Percentiles rank a stretch among this genome's conserved stretches.
These are phyloP conservation scores for Cryptus viduatorius DNA, from an alignment of 2,888 invertebrate species.

Conservation along the genomic window DNA sequence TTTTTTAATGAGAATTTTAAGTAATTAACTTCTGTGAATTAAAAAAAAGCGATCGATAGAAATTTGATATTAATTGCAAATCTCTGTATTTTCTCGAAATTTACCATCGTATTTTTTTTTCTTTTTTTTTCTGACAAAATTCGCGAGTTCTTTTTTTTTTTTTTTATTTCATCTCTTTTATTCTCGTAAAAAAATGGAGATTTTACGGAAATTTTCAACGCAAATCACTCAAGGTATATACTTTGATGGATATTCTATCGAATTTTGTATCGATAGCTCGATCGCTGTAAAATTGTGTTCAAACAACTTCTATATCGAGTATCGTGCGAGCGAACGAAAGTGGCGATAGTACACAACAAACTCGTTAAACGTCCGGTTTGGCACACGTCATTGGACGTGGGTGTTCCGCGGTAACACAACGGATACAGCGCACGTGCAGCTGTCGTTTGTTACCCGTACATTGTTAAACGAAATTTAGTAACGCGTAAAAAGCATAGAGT, in stretches of 20 bases:
- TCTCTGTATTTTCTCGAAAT: too few species aligned
- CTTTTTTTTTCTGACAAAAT: too few species aligned
- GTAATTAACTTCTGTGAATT: too few species aligned
- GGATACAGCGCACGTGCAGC: constrained; percentile 35
- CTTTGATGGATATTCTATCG: too few species aligned
- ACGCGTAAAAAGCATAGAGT: not conserved
- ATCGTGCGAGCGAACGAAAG: constrained; percentile 12
- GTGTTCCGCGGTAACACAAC: constrained; percentile 51
- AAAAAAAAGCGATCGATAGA: too few species aligned
- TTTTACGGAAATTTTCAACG: not conserved
- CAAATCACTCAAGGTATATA: not conserved
- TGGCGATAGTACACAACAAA: constrained; percentile 19
- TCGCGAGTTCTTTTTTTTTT: too few species aligned
- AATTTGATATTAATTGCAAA: too few species aligned
- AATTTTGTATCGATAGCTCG: not conserved
- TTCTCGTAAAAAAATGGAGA: not conserved
- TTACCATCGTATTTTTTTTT: not conserved
- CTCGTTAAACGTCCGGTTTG: constrained; percentile 60
- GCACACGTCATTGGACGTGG: constrained; percentile 57
- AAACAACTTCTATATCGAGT: constrained; percentile 5
- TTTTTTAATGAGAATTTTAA: not conserved
- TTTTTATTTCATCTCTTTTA: not conserved
- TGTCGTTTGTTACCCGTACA: not conserved
- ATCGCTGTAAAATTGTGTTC: not conserved
- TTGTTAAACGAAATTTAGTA: not conserved